phyloP scores from a whole-genome alignment of 2,113 vertebrate species.

The Salvelinus alpinus region DNA sequence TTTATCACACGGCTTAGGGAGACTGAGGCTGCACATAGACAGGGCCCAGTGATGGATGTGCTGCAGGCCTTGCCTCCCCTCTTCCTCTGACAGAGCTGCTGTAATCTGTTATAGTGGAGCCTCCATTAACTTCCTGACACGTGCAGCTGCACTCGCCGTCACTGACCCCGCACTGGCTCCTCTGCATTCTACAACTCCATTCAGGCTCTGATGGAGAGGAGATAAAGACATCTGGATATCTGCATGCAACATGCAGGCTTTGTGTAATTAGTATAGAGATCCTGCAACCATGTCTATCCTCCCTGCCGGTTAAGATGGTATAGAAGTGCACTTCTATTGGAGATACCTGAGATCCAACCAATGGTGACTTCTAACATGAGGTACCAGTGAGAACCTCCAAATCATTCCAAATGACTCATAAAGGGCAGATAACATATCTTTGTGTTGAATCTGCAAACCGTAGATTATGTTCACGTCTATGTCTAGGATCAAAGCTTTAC shows the following conservation, averaged over 20 bases:
- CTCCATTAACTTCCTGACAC: constrained; percentile 73
- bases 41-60: constrained; percentile 69
- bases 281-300: too few relatives aligned
- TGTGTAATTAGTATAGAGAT: too few relatives aligned
- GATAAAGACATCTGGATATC: neutral
- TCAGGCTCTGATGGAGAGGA: neutral
- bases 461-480: constrained; percentile 12
- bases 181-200: constrained; percentile 33
- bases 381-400: neutral
- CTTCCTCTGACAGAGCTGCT: constrained; percentile 69
- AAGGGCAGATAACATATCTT: neutral
- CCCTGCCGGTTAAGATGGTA: too few relatives aligned
- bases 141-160: constrained; percentile 58
- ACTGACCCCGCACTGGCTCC: constrained; percentile 58
- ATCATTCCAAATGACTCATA: neutral
- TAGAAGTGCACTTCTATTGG: too few relatives aligned
- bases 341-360: too few relatives aligned
- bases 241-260: neutral
- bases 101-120: constrained; percentile 74
- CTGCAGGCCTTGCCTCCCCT: constrained; percentile 66
- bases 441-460: neutral
- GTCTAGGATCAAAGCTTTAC: constrained; percentile 19
- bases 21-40: constrained; percentile 68
- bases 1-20: constrained; percentile 75
- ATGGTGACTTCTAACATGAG: too few relatives aligned